These are phyloP conservation scores for Coregonus sp. DNA, from an alignment of 2,797 vertebrate genomes.

Conservation along the genomic window DNA sequence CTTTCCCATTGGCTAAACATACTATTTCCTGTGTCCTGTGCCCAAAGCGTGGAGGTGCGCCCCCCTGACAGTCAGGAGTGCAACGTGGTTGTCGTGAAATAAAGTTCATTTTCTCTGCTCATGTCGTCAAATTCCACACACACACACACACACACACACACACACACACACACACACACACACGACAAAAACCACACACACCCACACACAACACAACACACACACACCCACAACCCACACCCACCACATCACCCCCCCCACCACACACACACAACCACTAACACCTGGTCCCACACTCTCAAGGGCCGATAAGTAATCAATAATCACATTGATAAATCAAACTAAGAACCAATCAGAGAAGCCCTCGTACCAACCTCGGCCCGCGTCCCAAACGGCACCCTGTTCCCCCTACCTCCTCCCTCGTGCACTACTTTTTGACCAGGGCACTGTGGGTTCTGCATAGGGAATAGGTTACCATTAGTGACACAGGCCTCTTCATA, in stretches of 20 bases:
- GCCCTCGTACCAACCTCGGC: slow-evolving; percentile 13
- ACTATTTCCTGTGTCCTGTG: slow-evolving; percentile 47
- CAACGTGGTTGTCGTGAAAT: slow-evolving; percentile 58
- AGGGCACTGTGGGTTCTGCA: neutral
- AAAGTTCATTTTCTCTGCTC: slow-evolving; percentile 40
- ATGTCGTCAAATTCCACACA: slow-evolving; percentile 1
- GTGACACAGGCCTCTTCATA: neutral
- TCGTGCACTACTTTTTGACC: neutral
- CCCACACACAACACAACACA: neutral
- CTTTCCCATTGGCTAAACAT: neutral
- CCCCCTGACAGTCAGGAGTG: neutral
- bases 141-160: slow-evolving; percentile 32
- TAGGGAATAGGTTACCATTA: neutral
- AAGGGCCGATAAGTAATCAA: slow-evolving; percentile 34
- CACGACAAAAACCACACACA: slow-evolving; percentile 22
- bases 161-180: slow-evolving; percentile 18
- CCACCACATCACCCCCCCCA: too few species aligned
- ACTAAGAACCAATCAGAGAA: neutral
- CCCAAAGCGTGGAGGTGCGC: slow-evolving; percentile 51
- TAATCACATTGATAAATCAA: slow-evolving; percentile 20
- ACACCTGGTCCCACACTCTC: slow-evolving; percentile 32
- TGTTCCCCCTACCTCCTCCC: too few species aligned
- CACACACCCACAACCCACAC: too few species aligned
- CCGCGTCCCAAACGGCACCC: neutral
- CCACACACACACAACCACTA: slow-evolving; percentile 9